These are phyloP conservation scores for Sus cebifrons DNA, from an alignment of 2,797 vertebrate species.

Conservation along the genomic window DNA sequence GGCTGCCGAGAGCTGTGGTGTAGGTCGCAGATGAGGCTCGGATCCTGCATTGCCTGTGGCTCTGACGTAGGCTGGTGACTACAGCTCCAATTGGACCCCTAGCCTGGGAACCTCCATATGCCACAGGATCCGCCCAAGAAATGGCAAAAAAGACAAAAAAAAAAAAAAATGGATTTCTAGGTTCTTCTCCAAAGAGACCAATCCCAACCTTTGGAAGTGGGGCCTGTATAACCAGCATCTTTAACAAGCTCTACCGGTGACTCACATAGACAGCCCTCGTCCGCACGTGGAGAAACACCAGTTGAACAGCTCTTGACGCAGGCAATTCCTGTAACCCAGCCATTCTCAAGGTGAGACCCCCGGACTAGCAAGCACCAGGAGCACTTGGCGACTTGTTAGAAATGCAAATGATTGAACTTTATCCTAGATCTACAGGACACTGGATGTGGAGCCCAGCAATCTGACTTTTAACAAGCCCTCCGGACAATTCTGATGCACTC, in stretches of 20 bases:
- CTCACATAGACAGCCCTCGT: neutral
- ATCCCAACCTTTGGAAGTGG: neutral
- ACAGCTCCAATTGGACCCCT: too few species aligned
- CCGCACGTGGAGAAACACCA: neutral
- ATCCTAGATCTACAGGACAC: neutral
- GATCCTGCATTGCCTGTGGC: too few species aligned
- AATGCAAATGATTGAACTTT: neutral
- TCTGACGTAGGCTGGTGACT: too few species aligned
- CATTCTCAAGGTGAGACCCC: neutral
- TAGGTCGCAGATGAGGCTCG: too few species aligned
- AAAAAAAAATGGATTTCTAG: neutral
- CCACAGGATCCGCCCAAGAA: too few species aligned
- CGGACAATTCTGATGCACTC: neutral
- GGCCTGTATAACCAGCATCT: neutral
- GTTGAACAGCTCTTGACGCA: neutral
- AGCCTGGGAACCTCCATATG: too few species aligned
- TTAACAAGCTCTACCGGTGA: neutral
- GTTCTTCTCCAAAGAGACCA: neutral
- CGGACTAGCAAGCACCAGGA: neutral
- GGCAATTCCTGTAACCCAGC: neutral
- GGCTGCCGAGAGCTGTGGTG: too few species aligned
- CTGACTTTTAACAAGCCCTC: neutral
- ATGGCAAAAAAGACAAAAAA: too few species aligned
- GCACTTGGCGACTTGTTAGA: neutral
- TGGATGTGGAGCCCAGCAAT: neutral